Percentiles rank a stretch among this genome's conserved stretches.
Conservation (phyloP, 2,113 vertebrate species). For the Pionites leucogaster region DNA sequence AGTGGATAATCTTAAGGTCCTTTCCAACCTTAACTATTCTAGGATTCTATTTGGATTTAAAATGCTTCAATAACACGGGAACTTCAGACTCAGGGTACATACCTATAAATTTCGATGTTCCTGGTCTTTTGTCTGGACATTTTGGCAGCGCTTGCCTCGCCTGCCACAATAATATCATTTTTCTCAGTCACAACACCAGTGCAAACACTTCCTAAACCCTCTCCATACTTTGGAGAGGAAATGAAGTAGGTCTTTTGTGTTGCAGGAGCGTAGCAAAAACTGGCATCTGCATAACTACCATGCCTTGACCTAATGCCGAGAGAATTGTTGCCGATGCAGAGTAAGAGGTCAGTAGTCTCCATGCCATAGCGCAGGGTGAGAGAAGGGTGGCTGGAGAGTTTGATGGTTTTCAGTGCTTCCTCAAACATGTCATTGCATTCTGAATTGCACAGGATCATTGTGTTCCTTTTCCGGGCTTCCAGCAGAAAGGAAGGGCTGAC, state of each 20-base stretch:
- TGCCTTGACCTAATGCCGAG: constrained; percentile 89
- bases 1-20: no score
- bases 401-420: constrained; percentile 72
- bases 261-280: constrained; percentile 89
- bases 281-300: constrained; percentile 86
- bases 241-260: constrained; percentile 89
- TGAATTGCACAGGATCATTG: constrained; percentile 80
- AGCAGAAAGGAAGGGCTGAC: constrained; percentile 83
- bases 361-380: constrained; percentile 90
- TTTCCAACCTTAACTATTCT: no score
- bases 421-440: constrained; percentile 81
- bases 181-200: constrained; percentile 89
- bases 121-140: constrained; percentile 86
- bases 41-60: background rate
- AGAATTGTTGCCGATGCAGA: constrained; percentile 90
- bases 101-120: constrained; percentile 92
- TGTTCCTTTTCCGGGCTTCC: constrained; percentile 86
- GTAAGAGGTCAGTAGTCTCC: constrained; percentile 92
- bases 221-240: constrained; percentile 90
- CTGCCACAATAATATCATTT: constrained; percentile 90
- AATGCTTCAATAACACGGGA: background rate
- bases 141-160: constrained; percentile 84
- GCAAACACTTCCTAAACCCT: constrained; percentile 87
- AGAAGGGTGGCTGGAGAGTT: constrained; percentile 73
- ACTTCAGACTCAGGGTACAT: constrained; percentile 44